A percentile compares a stretch with the other conserved stretches of the same genome.
Conservation (phyloP, 2,797 vertebrate genomes). For the Podargus strigoides region DNA sequence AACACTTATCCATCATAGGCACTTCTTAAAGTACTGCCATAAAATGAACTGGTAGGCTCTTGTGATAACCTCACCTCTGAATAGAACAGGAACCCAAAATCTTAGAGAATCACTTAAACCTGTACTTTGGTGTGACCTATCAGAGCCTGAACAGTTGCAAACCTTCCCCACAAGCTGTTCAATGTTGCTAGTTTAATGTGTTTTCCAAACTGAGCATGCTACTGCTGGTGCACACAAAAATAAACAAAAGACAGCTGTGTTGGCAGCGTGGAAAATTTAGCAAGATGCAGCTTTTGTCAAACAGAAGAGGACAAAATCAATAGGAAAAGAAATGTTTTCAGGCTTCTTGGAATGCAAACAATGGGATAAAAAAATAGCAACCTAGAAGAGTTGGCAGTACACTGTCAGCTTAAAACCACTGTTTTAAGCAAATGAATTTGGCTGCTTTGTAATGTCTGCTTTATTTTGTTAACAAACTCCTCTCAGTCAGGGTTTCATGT, state of each 20-base stretch:
- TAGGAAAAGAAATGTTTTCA: constrained; percentile 52
- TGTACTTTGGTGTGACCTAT: neutral
- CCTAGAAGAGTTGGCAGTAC: neutral
- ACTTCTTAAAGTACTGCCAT: neutral
- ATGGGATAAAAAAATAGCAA: neutral
- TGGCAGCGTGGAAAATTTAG: neutral
- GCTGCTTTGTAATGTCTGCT: constrained; percentile 23
- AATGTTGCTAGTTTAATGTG: neutral
- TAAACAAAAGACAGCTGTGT: constrained; percentile 48
- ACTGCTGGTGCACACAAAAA: neutral
- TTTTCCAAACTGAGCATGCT: neutral
- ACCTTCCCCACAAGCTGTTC: neutral
- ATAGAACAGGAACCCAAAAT: neutral
- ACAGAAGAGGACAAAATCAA: constrained; percentile 9
- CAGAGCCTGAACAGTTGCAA: neutral
- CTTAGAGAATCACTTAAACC: neutral
- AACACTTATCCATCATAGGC: neutral
- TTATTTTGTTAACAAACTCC: constrained; percentile 48
- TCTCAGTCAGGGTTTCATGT: neutral
- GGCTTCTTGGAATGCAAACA: constrained; percentile 53
- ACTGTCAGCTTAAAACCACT: constrained; percentile 14
- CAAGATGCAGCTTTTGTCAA: constrained; percentile 28
- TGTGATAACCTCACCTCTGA: neutral
- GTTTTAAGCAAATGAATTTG: constrained; percentile 36
- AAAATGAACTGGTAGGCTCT: neutral